Evolutionary conservation across 1,140 invertebrate genomes (phyloP), one percentile per base, ranked within the genome.

Genomic region (Gryon sp.): DNA sequence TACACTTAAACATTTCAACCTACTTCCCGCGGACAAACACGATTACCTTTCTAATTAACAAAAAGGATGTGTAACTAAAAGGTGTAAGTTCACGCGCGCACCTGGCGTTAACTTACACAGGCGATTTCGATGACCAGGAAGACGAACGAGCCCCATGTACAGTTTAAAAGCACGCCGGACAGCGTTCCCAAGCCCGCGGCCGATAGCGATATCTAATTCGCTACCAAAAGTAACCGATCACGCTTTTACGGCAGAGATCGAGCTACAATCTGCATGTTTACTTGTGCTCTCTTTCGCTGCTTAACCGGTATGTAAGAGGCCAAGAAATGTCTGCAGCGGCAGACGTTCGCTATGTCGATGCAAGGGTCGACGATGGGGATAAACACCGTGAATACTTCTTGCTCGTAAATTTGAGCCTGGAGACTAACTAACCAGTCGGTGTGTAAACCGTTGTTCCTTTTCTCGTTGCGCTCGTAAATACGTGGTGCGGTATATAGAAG

Each of bases 1-100:
- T 28, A 24, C 16, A 14, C 9, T 20, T 26, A 45, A 73, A 73
- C 69, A 48, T 19, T 57, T 26, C 50, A 73, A 50, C 69, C 57
- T 70, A 70, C 66, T 70, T 70, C 28, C 20, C 55, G 55, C 55
- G 48, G 53, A 48, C 46, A 70, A 70, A 57, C 46, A 46, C 66
- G 66, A 70, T 70, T 70, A 70, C 45, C 66, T 70, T 70, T 70
- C 66, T 62, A 70, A 70, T 70, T 70, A 70, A 70, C 66, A 30
- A 70, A 70, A 60, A 60, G 55, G 38, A 70, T 28, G 46, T 45
- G 53, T n/a, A 60, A 24, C 26, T 34, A 12, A 69, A 62, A 70
- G 66, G 66, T 70, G 66, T 32, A 70, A 73, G 69, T 73, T 73
- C 69, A 73, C 52, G 57, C 68, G 28, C 38, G 48, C 68, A 53